Conservation (phyloP, 2,797 vertebrate genomes). For the Etheostoma perlongum region DNA sequence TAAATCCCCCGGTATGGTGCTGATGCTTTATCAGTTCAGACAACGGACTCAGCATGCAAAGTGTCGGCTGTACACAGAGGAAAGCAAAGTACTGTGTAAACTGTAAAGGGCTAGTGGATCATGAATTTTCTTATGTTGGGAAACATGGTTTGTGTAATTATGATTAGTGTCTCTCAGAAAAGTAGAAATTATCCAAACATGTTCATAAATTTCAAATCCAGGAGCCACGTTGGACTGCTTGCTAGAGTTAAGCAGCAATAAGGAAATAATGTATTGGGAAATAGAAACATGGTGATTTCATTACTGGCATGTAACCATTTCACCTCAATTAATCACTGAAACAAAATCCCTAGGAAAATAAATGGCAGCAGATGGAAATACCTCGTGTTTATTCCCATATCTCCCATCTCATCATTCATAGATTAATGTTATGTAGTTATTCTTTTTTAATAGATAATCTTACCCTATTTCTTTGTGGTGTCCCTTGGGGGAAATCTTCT, state of each 20-base stretch:
- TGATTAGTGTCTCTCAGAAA: slow-evolving; percentile 4
- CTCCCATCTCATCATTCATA: neutral
- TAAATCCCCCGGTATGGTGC: slow-evolving; percentile 40
- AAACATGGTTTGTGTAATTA: slow-evolving; percentile 1
- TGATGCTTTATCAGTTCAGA: slow-evolving; percentile 50
- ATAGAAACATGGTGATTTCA: slow-evolving; percentile 8
- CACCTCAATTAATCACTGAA: neutral
- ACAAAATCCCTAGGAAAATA: neutral
- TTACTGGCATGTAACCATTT: neutral
- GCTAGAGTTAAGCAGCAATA: neutral
- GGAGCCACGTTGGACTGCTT: neutral
- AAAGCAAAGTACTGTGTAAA: slow-evolving; percentile 2
- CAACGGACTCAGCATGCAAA: slow-evolving; percentile 46
- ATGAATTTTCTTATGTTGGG: neutral
- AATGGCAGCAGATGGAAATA: neutral
- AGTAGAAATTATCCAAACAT: neutral
- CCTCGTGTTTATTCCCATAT: neutral
- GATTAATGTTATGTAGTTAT: neutral
- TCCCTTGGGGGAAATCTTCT: neutral
- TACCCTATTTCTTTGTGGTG: slow-evolving; percentile 1
- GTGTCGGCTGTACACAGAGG: neutral
- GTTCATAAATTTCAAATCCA: neutral
- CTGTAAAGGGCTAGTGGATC: slow-evolving; percentile 1
- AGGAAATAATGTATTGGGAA: neutral
- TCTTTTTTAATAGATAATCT: slow-evolving; percentile 2